phyloP scores from a whole-genome alignment of 2,113 vertebrate genomes.

The Pongo abelii region DNA sequence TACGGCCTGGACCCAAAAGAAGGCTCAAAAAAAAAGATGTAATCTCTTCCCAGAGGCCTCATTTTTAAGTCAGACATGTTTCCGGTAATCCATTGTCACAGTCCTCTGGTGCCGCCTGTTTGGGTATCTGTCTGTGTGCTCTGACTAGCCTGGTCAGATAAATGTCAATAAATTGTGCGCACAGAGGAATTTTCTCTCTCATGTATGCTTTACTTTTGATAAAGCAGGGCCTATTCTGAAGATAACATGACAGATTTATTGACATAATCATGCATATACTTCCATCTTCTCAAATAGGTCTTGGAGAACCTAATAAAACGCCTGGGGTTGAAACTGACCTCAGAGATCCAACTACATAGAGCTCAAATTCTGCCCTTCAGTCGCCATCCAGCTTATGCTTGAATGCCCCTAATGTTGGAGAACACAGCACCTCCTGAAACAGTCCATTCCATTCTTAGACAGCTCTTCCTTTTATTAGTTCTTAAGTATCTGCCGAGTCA shows the following conservation, averaged over 20 bases:
- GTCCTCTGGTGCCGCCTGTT: background rate
- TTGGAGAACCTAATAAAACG: background rate
- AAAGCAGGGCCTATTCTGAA: constrained; percentile 3
- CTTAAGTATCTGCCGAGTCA: background rate
- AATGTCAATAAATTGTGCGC: background rate
- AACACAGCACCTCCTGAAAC: background rate
- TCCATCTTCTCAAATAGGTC: background rate
- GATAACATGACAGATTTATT: background rate
- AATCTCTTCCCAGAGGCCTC: constrained; percentile 32
- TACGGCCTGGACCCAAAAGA: background rate
- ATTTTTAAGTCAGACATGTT: background rate
- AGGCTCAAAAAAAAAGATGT: constrained; percentile 33
- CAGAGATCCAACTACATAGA: background rate
- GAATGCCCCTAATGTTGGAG: background rate
- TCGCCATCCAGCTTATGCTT: background rate
- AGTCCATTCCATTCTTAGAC: background rate
- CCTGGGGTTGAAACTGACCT: background rate
- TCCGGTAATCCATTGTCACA: background rate
- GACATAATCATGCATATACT: background rate
- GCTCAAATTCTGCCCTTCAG: background rate
- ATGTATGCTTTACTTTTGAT: background rate
- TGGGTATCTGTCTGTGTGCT: background rate
- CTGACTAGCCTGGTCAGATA: background rate
- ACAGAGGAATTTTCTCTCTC: background rate
- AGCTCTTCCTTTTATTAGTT: background rate